These are phyloP conservation scores for Athalia cordata DNA, from an alignment of 2,888 invertebrate species.

Conservation along the genomic window DNA sequence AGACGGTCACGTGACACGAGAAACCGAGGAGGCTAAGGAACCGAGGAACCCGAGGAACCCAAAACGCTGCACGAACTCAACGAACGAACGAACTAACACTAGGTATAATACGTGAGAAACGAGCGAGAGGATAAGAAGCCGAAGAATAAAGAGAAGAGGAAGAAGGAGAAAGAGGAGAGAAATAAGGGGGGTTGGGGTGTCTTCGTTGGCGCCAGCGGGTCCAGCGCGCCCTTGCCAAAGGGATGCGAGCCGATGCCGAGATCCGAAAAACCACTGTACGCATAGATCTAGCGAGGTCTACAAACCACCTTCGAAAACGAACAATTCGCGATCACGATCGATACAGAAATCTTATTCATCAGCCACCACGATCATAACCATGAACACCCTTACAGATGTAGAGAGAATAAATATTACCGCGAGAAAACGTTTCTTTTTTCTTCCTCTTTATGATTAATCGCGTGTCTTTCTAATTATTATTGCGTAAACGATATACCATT, in stretches of 20 bases:
- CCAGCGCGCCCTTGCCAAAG: constrained; percentile 54
- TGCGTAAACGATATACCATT: too few species aligned
- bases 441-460: too few species aligned
- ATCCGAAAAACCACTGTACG: constrained; percentile 47
- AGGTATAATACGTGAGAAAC: not conserved
- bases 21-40: constrained; percentile 1
- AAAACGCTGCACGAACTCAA: constrained; percentile 8
- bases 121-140: not conserved
- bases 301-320: not conserved
- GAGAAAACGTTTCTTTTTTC: too few species aligned
- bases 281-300: constrained; percentile 34
- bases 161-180: not conserved
- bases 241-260: constrained; percentile 49
- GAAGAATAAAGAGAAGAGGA: not conserved
- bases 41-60: not conserved
- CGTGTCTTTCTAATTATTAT: too few species aligned
- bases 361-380: too few species aligned
- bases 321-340: not conserved
- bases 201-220: constrained; percentile 46
- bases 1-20: constrained; percentile 62
- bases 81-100: not conserved
- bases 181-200: not conserved
- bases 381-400: too few species aligned
- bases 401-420: too few species aligned
- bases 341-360: not conserved